phyloP scores from a whole-genome alignment of 2,113 vertebrate species.

The Corapipo altera region DNA sequence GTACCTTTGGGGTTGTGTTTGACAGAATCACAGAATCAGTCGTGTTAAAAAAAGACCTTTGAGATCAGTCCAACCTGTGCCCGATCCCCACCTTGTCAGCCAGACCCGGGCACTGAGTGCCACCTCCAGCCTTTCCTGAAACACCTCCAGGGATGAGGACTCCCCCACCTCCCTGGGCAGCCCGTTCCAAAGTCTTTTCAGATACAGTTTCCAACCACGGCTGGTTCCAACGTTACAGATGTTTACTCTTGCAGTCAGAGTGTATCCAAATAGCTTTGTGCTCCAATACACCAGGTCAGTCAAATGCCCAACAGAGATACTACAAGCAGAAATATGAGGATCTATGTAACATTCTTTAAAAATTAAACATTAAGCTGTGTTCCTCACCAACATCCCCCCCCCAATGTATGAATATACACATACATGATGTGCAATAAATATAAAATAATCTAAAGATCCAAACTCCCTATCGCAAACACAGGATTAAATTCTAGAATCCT shows the following conservation, averaged over 20 bases:
- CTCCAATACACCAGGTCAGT: background rate
- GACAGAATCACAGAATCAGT: background rate
- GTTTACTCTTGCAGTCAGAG: background rate
- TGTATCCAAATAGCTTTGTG: background rate
- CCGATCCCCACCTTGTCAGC: background rate
- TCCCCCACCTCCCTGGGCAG: background rate
- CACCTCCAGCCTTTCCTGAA: background rate
- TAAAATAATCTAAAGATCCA: background rate
- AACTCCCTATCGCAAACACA: background rate
- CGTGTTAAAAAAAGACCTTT: background rate
- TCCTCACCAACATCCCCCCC: background rate
- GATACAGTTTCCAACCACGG: background rate
- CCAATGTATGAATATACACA: background rate
- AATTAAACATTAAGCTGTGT: no score
- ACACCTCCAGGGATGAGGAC: background rate
- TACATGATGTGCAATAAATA: accelerated
- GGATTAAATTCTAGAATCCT: background rate
- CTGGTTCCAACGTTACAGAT: background rate
- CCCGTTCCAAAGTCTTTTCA: background rate
- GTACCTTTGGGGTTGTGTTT: background rate
- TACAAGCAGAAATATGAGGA: background rate
- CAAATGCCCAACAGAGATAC: no score
- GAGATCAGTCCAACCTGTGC: background rate
- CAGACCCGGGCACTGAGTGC: background rate
- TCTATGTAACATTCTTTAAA: background rate